Conservation (phyloP, 2,113 vertebrate genomes). For the Pachyramphus minor region DNA sequence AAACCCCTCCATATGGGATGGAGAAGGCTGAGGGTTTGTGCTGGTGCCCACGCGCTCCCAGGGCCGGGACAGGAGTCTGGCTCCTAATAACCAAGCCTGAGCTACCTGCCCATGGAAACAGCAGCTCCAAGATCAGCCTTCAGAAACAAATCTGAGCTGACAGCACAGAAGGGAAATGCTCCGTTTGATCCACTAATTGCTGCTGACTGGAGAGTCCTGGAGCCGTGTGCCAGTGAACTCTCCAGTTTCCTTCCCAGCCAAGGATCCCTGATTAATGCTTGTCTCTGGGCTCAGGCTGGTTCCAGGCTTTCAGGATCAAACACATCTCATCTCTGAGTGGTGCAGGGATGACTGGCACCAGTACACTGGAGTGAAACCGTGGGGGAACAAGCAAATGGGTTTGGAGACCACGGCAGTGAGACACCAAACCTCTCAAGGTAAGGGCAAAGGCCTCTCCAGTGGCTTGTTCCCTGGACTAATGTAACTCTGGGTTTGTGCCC, state of each 20-base stretch:
- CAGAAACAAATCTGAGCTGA: neutral
- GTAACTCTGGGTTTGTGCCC: neutral
- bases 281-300: neutral
- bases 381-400: neutral
- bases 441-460: neutral
- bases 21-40: neutral
- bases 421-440: neutral
- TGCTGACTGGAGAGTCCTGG: neutral
- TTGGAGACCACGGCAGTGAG: neutral
- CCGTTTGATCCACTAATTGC: neutral
- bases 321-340: neutral
- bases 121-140: neutral
- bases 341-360: neutral
- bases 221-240: neutral
- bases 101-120: neutral
- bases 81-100: fast-evolving
- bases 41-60: neutral
- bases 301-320: neutral
- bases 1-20: neutral
- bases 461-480: fast-evolving
- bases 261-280: neutral
- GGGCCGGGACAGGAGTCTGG: neutral
- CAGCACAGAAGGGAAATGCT: neutral
- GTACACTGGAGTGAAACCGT: fast-evolving
- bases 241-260: neutral